Evolutionary conservation across 1,140 invertebrate genomes (phyloP).

Genomic region (Palaemon carinicauda): DNA sequence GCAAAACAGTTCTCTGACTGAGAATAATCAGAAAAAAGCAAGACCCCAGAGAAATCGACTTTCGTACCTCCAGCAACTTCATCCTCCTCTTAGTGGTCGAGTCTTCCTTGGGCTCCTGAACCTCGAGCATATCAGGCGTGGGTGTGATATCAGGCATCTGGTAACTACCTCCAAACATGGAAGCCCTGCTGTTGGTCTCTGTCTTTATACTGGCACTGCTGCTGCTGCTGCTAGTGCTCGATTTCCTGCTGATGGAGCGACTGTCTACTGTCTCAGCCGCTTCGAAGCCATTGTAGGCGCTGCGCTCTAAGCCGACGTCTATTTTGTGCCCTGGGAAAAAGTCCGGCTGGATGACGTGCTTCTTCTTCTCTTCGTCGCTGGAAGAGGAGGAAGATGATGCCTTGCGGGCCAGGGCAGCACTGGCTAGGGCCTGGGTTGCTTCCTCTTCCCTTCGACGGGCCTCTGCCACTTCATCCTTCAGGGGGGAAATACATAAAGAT

Average conservation of each 20-base stretch:
- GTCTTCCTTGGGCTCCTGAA: neutral
- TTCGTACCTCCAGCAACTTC: conserved; percentile 31
- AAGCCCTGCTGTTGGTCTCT: neutral
- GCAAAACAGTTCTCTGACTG: neutral
- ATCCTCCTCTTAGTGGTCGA: neutral
- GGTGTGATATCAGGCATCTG: neutral
- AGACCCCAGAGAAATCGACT: no score
- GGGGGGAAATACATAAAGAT: neutral
- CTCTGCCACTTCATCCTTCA: conserved; percentile 83
- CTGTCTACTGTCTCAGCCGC: conserved; percentile 65
- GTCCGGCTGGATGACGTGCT: conserved; percentile 69
- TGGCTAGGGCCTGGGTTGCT: conserved; percentile 78
- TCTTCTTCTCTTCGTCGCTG: conserved; percentile 72
- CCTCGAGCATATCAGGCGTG: neutral
- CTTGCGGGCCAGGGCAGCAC: conserved; percentile 79
- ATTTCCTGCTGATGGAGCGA: neutral
- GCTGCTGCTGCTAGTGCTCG: no score
- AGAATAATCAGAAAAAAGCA: neutral
- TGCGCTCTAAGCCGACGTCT: conserved; percentile 80
- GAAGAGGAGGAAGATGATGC: conserved; percentile 70
- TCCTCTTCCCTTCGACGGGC: conserved; percentile 81
- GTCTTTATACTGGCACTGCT: no score
- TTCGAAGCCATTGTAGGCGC: conserved; percentile 89
- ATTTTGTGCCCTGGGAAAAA: conserved; percentile 84
- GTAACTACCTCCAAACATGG: neutral